Evolutionary conservation across 2,888 invertebrate species (phyloP).

Genomic region (Oasisia sp.): DNA sequence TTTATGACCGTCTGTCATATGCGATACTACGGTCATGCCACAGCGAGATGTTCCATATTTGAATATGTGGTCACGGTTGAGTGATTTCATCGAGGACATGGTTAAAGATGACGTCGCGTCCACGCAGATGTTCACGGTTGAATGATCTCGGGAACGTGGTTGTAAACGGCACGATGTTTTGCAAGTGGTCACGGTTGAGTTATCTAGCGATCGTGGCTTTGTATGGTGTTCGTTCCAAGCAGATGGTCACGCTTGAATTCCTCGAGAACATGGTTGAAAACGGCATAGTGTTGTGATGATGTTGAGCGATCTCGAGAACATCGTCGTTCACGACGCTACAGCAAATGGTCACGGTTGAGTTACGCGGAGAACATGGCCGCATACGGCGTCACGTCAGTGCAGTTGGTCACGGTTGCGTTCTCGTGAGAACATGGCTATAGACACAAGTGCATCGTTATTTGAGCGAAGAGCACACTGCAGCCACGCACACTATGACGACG

Average conservation of each 20-base stretch:
- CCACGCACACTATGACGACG: no score
- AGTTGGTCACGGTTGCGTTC: neutral
- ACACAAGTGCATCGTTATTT: no score
- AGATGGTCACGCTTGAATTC: neutral
- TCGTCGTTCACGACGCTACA: neutral
- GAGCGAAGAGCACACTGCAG: no score
- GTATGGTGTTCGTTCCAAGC: neutral
- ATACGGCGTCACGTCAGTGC: neutral
- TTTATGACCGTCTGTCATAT: neutral
- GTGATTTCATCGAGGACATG: neutral
- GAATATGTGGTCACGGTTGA: neutral
- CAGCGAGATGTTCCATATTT: neutral
- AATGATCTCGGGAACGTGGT: neutral
- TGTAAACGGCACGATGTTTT: neutral
- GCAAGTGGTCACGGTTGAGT: neutral
- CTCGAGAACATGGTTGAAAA: neutral
- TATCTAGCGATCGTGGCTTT: neutral
- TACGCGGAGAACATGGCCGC: neutral
- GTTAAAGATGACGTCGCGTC: neutral
- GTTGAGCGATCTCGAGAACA: neutral
- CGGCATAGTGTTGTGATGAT: neutral
- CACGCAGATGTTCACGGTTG: neutral
- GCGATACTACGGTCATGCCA: neutral
- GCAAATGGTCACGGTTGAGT: neutral
- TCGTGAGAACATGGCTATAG: neutral